phyloP scores from a whole-genome alignment of 2,888 invertebrate genomes.

The Gymnocheta viridis region DNA sequence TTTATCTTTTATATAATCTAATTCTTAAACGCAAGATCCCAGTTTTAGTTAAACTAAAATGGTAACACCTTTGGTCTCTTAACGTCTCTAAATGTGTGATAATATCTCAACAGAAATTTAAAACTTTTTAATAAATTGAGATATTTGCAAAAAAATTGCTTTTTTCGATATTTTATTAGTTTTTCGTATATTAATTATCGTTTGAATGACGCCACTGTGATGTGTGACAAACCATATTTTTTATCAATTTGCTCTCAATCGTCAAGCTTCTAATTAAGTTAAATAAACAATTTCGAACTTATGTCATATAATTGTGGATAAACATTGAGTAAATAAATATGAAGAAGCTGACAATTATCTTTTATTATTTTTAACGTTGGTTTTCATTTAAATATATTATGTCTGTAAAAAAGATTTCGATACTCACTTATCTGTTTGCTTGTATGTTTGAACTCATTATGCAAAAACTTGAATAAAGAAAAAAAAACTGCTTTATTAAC shows the following conservation, averaged over 20 bases:
- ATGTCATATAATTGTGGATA: constrained; percentile 4
- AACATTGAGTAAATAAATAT: constrained; percentile 23
- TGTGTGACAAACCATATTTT: too few species aligned
- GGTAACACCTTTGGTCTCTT: too few species aligned
- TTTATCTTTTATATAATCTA: too few species aligned
- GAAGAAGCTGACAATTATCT: constrained; percentile 3
- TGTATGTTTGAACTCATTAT: not conserved
- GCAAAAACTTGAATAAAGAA: not conserved
- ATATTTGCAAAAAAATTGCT: too few species aligned
- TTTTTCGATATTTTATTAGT: too few species aligned
- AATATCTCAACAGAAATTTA: too few species aligned
- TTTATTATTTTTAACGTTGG: not conserved
- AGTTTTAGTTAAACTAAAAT: too few species aligned
- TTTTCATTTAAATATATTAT: not conserved
- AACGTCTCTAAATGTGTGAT: too few species aligned
- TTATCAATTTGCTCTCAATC: not conserved
- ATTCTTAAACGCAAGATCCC: too few species aligned
- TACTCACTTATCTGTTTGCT: not conserved
- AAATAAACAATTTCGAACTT: constrained; percentile 18
- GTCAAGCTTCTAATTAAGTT: constrained; percentile 1
- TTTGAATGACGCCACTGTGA: too few species aligned
- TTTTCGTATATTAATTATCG: too few species aligned
- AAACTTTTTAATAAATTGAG: too few species aligned
- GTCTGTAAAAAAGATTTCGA: not conserved
- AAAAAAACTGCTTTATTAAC: constrained; percentile 23